Evolutionary conservation across 2,113 vertebrate species (phyloP).

Genomic region (Panthera tigris): DNA sequence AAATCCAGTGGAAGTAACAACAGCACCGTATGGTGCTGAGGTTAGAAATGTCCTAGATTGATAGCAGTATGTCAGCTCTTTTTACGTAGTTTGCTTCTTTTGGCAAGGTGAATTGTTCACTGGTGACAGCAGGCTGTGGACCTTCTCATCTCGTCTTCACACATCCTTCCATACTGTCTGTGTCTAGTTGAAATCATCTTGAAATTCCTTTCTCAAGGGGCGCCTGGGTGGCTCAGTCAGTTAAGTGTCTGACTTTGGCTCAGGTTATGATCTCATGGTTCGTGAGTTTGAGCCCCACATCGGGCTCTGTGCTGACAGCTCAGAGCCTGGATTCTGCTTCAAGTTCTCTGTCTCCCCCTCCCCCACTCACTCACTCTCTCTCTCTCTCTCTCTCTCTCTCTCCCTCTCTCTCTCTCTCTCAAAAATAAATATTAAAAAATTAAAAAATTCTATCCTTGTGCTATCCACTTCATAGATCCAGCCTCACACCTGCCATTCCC

Average conservation of each 20-base stretch:
- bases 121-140: neutral
- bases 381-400: no score
- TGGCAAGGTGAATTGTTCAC: fast-evolving
- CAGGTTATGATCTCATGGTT: no score
- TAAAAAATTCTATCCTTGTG: neutral
- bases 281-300: no score
- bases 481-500: neutral
- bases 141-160: neutral
- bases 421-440: no score
- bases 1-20: neutral
- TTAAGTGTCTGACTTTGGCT: no score
- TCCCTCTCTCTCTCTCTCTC: no score
- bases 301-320: no score
- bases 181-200: neutral
- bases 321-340: no score
- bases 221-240: no score
- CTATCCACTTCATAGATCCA: neutral
- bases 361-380: no score
- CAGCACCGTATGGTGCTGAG: neutral
- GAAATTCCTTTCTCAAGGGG: neutral
- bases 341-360: no score
- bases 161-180: neutral
- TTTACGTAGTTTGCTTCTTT: neutral
- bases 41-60: neutral
- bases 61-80: neutral